Conservation (phyloP, 2,113 vertebrate genomes). For the Chlorodrepanis virens region DNA sequence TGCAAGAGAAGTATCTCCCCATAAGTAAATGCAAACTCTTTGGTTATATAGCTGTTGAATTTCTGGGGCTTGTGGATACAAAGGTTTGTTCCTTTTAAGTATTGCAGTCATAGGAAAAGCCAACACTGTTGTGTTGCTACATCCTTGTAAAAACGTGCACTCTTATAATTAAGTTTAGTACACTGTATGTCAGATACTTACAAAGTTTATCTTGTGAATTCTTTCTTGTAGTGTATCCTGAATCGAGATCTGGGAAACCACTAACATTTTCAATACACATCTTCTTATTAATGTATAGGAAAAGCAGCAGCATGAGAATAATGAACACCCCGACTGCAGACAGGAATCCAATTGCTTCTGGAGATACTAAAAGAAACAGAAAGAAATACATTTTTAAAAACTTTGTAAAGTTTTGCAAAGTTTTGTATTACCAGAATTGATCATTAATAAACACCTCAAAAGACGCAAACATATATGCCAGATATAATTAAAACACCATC, state of each 20-base stretch:
- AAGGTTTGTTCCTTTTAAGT: not conserved
- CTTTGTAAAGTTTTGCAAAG: not conserved
- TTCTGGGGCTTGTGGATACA: not conserved
- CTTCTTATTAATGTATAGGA: slow-evolving; percentile 97
- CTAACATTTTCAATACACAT: slow-evolving; percentile 89
- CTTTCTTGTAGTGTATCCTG: slow-evolving; percentile 81
- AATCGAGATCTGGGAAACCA: slow-evolving; percentile 87
- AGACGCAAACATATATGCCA: not conserved
- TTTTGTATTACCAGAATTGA: not conserved
- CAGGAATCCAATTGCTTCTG: slow-evolving; percentile 94
- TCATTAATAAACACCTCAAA: not conserved
- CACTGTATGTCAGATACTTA: slow-evolving; percentile 63
- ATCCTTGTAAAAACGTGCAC: not conserved
- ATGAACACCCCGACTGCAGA: slow-evolving; percentile 92
- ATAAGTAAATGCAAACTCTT: not conserved
- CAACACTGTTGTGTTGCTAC: not conserved
- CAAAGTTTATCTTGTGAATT: slow-evolving; percentile 82
- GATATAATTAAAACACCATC: not conserved
- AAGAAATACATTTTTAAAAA: slow-evolving; percentile 38
- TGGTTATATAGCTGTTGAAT: not conserved
- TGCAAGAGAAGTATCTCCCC: not conserved
- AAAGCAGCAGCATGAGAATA: slow-evolving; percentile 91
- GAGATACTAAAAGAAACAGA: slow-evolving; percentile 86
- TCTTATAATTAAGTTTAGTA: not conserved
- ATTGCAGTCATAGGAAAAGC: not conserved